These are phyloP conservation scores for Eupristina koningsbergeri DNA, from an alignment of 1,140 invertebrate genomes.

Conservation along the genomic window DNA sequence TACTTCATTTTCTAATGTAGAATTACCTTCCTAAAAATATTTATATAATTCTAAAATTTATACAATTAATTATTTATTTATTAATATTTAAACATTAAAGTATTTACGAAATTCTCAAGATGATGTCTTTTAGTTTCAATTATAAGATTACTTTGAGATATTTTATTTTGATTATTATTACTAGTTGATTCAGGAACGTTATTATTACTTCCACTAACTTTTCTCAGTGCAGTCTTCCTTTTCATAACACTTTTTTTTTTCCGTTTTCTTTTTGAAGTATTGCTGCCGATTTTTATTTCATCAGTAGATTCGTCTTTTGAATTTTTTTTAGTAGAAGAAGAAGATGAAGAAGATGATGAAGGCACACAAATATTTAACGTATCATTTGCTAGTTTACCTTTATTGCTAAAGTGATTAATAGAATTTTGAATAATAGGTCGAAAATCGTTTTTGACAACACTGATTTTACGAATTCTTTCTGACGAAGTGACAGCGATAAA, in stretches of 20 bases:
- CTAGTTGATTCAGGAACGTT: not conserved
- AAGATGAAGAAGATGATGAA: constrained; percentile 36
- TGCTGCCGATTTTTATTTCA: constrained; percentile 60
- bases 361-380: constrained; percentile 52
- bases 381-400: constrained; percentile 62
- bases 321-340: constrained; percentile 60
- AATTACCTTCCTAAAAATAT: constrained; percentile 29
- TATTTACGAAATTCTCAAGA: constrained; percentile 1
- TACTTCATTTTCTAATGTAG: not conserved
- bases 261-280: constrained; percentile 80
- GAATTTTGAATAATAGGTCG: constrained; percentile 72
- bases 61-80: not conserved
- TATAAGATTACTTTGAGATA: not conserved
- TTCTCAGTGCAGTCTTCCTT: constrained; percentile 83
- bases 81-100: not conserved
- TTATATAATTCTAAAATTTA: not conserved
- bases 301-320: constrained; percentile 65
- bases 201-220: constrained; percentile 72
- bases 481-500: constrained; percentile 68
- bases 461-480: constrained; percentile 69
- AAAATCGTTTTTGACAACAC: constrained; percentile 77
- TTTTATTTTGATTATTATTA: constrained; percentile 28
- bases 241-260: constrained; percentile 85
- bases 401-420: constrained; percentile 55
- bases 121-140: not conserved